A percentile compares a stretch with the other conserved stretches of the same genome.
These are phyloP conservation scores for Sarcophaga rosellei DNA, from an alignment of 2,888 invertebrate genomes.

Conservation along the genomic window DNA sequence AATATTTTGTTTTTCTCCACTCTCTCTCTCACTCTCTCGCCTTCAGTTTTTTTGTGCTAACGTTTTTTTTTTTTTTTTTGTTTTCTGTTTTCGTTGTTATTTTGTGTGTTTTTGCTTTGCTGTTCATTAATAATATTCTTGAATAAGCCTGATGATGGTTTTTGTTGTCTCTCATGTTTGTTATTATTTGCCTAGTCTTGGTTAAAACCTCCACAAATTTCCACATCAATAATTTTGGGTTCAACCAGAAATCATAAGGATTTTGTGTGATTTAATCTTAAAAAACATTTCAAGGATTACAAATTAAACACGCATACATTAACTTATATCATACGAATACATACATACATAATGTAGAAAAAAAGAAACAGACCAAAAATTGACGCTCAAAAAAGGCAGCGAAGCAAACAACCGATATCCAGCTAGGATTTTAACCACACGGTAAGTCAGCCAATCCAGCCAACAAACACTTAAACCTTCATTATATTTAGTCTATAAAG, in stretches of 20 bases:
- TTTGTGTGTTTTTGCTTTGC: too few relatives aligned
- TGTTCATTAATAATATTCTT: constrained; percentile 31
- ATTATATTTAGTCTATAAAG: constrained; percentile 28
- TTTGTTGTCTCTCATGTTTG: not conserved
- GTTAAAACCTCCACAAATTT: constrained; percentile 37
- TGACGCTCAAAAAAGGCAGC: too few relatives aligned
- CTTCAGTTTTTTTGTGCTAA: too few relatives aligned
- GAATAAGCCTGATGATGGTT: constrained; percentile 25
- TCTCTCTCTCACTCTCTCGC: not conserved
- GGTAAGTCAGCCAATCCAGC: constrained; percentile 1
- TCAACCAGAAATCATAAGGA: constrained; percentile 54
- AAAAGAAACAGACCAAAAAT: too few relatives aligned
- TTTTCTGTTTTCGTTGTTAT: not conserved
- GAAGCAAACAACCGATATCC: too few relatives aligned
- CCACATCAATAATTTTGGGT: constrained; percentile 60
- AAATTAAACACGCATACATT: constrained; percentile 35
- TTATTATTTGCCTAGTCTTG: constrained; percentile 12
- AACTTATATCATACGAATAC: too few relatives aligned
- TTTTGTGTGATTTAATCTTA: constrained; percentile 54
- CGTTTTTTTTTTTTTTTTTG: not conserved
- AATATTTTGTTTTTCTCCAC: too few relatives aligned
- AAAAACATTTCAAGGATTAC: constrained; percentile 47
- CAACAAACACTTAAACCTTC: constrained; percentile 20
- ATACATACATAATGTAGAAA: too few relatives aligned
- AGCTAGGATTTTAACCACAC: not conserved